These are phyloP conservation scores for Pyrrhosoma nymphula DNA, from an alignment of 2,888 invertebrate genomes.

Conservation along the genomic window DNA sequence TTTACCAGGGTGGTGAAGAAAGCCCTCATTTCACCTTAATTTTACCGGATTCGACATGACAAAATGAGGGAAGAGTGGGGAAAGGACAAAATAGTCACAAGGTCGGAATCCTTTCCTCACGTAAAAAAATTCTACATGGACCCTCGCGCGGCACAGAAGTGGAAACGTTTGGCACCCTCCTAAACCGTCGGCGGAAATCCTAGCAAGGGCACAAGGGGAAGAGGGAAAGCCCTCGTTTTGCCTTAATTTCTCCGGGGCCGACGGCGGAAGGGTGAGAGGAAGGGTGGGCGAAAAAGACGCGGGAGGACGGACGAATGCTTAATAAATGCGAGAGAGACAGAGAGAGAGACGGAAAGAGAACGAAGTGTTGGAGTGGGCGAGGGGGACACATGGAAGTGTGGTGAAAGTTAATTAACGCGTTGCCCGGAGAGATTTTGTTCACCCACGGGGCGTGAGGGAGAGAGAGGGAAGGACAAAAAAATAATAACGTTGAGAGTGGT, in stretches of 20 bases:
- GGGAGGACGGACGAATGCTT: background rate
- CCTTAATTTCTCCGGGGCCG: background rate
- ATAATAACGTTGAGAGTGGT: background rate
- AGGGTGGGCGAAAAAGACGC: background rate
- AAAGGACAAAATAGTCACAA: too few species aligned
- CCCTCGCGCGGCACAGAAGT: background rate
- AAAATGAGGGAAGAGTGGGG: too few species aligned
- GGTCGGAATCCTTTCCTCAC: background rate
- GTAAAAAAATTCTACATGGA: background rate
- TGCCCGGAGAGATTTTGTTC: background rate
- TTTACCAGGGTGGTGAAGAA: too few species aligned
- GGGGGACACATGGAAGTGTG: conserved; percentile 30
- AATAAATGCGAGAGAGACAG: background rate
- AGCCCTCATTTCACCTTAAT: too few species aligned
- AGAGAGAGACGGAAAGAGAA: background rate
- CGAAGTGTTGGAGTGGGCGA: background rate
- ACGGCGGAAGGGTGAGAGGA: background rate
- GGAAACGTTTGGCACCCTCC: background rate
- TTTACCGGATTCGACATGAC: too few species aligned
- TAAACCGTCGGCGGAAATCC: background rate
- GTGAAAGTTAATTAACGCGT: conserved; percentile 32
- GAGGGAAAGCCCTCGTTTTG: background rate
- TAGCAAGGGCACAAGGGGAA: background rate
- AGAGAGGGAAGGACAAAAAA: background rate
- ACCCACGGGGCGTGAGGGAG: background rate